Conservation (phyloP, 37 sponge, comb jelly and placozoan species). For the Sycon ciliatum region DNA sequence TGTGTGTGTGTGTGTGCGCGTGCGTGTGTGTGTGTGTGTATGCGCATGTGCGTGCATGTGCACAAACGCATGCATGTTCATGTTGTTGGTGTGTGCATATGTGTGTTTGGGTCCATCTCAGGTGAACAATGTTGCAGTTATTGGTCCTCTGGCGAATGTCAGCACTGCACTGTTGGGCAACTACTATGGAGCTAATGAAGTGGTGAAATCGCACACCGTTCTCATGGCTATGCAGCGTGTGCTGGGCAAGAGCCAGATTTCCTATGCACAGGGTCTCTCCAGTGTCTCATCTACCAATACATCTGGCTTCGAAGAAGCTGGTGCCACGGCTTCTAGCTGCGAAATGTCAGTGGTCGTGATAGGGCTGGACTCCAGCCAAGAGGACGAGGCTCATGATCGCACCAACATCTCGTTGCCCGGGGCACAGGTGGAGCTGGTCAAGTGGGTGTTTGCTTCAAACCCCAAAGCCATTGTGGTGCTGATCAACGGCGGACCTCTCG, state of each 20-base stretch:
- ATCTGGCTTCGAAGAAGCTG: too few species aligned
- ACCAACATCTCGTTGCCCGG: conserved; percentile 29
- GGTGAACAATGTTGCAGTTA: neutral
- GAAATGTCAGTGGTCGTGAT: neutral
- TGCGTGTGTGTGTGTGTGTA: too few species aligned
- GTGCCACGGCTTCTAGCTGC: neutral
- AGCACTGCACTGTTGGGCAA: neutral
- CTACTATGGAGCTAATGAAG: neutral
- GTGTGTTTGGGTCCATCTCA: too few species aligned
- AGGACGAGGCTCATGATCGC: neutral
- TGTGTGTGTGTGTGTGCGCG: too few species aligned
- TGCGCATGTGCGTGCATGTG: too few species aligned
- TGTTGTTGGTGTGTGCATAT: too few species aligned
- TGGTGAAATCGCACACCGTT: neutral
- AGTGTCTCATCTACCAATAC: too few species aligned
- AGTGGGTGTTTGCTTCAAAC: conserved; percentile 13
- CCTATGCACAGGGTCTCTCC: too few species aligned
- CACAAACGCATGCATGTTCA: too few species aligned
- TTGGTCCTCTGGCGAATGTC: conserved; percentile 1
- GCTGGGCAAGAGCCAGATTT: too few species aligned
- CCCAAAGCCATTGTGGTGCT: conserved; percentile 35
- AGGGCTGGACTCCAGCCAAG: neutral
- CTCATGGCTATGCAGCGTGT: neutral
- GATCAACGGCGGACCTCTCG: conserved; percentile 58
- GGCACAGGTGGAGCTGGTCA: conserved; percentile 35